Evolutionary conservation across 1,140 invertebrate genomes (phyloP).

Genomic region (Battus philenor): DNA sequence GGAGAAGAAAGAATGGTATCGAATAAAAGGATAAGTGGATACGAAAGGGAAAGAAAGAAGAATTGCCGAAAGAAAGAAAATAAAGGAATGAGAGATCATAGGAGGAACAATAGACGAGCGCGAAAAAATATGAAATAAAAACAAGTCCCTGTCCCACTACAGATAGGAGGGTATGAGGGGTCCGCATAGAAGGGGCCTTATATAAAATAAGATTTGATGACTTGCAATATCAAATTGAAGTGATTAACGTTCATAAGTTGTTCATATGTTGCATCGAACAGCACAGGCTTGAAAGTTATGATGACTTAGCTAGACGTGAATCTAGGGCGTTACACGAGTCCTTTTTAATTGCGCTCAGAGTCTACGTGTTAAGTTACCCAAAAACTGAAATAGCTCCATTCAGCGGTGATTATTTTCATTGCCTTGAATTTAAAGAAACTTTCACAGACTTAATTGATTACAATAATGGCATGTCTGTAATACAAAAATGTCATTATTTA

Average conservation of each 20-base stretch:
- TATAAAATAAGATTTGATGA: slow-evolving; percentile 22
- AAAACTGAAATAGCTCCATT: slow-evolving; percentile 40
- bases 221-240: slow-evolving; percentile 22
- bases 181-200: no score
- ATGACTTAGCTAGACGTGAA: slow-evolving; percentile 8
- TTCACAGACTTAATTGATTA: slow-evolving; percentile 29
- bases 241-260: slow-evolving; percentile 19
- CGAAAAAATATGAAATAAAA: no score
- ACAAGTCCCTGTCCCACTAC: no score
- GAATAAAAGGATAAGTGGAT: no score
- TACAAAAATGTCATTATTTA: slow-evolving; percentile 21
- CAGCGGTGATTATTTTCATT: slow-evolving; percentile 36
- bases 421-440: slow-evolving; percentile 41
- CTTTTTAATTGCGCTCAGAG: slow-evolving; percentile 2
- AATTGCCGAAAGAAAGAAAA: no score
- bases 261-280: slow-evolving; percentile 14
- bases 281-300: slow-evolving; percentile 3
- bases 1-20: no score
- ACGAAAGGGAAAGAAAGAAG: no score
- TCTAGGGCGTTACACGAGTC: slow-evolving; percentile 15
- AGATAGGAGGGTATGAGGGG: no score
- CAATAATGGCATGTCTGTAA: neutral
- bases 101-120: no score
- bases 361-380: slow-evolving; percentile 24
- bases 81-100: no score